Base-by-base conservation (phyloP, 2,113 vertebrate genomes). In the Plotosus lineatus region DNA sequence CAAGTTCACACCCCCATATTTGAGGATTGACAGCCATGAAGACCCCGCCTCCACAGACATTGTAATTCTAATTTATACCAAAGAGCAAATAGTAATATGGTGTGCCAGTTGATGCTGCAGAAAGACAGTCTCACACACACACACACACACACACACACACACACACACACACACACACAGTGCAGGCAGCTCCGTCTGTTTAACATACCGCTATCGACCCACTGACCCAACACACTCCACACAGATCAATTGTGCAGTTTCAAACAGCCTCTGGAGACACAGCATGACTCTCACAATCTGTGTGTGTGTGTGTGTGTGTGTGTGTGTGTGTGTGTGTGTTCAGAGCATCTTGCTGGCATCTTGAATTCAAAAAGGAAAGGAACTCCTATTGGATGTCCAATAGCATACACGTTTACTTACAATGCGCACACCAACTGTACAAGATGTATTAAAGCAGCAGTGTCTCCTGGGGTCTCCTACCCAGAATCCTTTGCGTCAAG, bases 171-270 rank as follows among this genome's bases (percentile, higher is more conserved):
- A 26, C 73, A 68, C 75, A 74, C 69, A 50, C 68, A 75, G 82
- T 51, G 77, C 55, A 66, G 36, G 48, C 79, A 68, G 75, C 58
- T 36, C 61, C 61, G 73, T 81, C 84, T 81, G 61, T 82, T 79
- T 86, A 86, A 86, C 75, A 81, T 69, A 72, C 79, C 44, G 56
- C 51, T 81, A 86, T 84, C 71, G 79, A 86, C 72, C 72, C 44
- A 48, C 72, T 72, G 73, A 75, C 63, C 82, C 79, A 56, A 61
- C 50, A 63, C 46, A 63, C 80, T 82, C 65, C 77, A 82, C 58
- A 68, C 76, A 75, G 63, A 86, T 82, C 79, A 66, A 86, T 84
- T 21, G 17, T 61, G 36, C 61, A 61, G 28, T 66, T 75, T 69
- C 73, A 80, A 85, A 77, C 38, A 77, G 82, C 61, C 82, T 55